Evolutionary conservation across 2,113 vertebrate species (phyloP).

Genomic region (Ophiodon elongatus): DNA sequence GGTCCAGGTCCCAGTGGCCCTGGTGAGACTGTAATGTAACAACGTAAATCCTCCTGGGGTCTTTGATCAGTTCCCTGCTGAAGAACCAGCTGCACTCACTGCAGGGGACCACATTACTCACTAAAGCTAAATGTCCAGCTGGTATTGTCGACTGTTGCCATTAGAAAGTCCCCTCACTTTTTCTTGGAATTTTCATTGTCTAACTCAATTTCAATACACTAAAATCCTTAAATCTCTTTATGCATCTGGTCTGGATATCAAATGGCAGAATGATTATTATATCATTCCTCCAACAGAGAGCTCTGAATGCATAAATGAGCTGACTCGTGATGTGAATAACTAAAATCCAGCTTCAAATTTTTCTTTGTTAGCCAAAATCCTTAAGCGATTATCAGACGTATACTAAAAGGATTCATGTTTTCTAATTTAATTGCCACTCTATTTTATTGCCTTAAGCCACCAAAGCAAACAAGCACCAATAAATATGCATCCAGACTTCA

Average conservation of each 20-base stretch:
- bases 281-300: neutral
- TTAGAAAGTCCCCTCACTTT: conserved; percentile 48
- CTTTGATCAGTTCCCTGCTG: conserved; percentile 70
- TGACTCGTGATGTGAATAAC: neutral
- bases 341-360: neutral
- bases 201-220: neutral
- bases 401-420: neutral
- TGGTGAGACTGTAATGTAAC: conserved; percentile 69
- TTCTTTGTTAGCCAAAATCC: neutral
- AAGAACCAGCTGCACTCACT: conserved; percentile 69
- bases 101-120: conserved; percentile 57
- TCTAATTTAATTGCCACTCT: neutral
- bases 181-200: neutral
- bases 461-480: neutral
- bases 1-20: conserved; percentile 44
- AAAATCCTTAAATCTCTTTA: neutral
- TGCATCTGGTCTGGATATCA: neutral
- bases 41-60: conserved; percentile 62
- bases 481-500: neutral
- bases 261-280: neutral
- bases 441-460: neutral
- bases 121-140: conserved; percentile 48
- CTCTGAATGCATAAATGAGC: neutral
- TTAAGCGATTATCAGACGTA: neutral
- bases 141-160: conserved; percentile 37